Percentiles rank a stretch among this genome's conserved stretches.
These are phyloP conservation scores for Lochmaea capreae DNA, from an alignment of 2,888 invertebrate species.

Conservation along the genomic window DNA sequence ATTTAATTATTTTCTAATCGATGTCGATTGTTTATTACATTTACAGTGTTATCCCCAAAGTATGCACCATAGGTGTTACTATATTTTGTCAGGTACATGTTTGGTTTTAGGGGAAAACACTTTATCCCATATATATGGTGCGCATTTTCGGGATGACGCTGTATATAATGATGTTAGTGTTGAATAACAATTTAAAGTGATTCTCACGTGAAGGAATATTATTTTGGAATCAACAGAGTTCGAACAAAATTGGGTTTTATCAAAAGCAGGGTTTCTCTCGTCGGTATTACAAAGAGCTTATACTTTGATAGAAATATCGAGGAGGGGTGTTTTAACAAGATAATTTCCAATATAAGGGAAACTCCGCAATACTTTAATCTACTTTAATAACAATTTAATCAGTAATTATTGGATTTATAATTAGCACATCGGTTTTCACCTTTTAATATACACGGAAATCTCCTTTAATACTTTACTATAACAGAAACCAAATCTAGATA, in stretches of 20 bases:
- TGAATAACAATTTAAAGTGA: background rate
- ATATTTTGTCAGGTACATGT: no score
- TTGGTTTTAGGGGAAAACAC: no score
- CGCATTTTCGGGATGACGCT: no score
- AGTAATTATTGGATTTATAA: constrained; percentile 62
- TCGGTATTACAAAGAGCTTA: constrained; percentile 47
- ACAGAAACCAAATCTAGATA: constrained; percentile 36
- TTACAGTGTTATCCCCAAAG: background rate
- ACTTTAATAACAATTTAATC: constrained; percentile 61
- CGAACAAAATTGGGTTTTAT: constrained; percentile 21
- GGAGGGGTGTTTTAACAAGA: constrained; percentile 51
- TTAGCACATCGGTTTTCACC: constrained; percentile 56
- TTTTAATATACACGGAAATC: constrained; percentile 48
- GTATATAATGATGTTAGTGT: background rate
- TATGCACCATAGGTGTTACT: no score
- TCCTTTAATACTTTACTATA: constrained; percentile 42
- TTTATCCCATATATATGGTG: no score
- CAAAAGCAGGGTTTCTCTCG: constrained; percentile 11
- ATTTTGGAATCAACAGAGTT: constrained; percentile 15
- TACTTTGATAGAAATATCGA: constrained; percentile 49
- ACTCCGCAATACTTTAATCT: constrained; percentile 60
- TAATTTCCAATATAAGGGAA: constrained; percentile 53
- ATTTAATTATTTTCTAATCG: constrained; percentile 22
- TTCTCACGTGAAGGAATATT: background rate
- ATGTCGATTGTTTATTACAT: background rate